A percentile compares a stretch with the other conserved stretches of the same genome.
phyloP scores from a whole-genome alignment of 2,797 vertebrate genomes.

The Schizopygopsis malacanthus region DNA sequence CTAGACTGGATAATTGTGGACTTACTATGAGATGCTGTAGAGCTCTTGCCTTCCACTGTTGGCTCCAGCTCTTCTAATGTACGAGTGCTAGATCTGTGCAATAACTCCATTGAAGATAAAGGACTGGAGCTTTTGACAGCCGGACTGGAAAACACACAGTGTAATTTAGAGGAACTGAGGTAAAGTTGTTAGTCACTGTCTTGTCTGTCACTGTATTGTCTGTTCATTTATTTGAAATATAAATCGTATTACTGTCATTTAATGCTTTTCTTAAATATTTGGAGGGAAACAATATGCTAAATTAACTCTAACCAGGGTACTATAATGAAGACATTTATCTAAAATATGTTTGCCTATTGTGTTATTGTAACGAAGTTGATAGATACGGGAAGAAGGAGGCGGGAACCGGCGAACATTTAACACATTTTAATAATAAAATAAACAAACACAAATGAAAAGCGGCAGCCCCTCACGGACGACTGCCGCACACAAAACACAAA shows the following conservation, averaged over 20 bases:
- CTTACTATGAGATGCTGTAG: constrained; percentile 56
- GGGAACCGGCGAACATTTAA: too few relatives aligned
- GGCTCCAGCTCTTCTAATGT: constrained; percentile 37
- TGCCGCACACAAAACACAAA: too few relatives aligned
- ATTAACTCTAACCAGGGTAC: background rate
- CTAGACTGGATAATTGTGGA: constrained; percentile 56
- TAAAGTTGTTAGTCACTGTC: constrained; percentile 4
- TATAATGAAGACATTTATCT: background rate
- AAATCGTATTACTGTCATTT: too few relatives aligned
- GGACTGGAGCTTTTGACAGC: constrained; percentile 50
- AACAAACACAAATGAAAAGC: too few relatives aligned
- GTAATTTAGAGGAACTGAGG: constrained; percentile 54
- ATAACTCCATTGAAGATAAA: constrained; percentile 50
- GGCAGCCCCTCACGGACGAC: too few relatives aligned
- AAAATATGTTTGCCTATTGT: background rate
- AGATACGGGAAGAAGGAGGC: too few relatives aligned
- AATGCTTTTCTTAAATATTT: background rate
- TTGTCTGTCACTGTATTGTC: background rate
- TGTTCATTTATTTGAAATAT: background rate
- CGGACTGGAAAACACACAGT: constrained; percentile 43
- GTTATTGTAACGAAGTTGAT: too few relatives aligned
- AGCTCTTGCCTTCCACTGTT: constrained; percentile 44
- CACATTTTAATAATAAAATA: too few relatives aligned
- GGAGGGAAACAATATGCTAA: background rate
- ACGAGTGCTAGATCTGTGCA: constrained; percentile 48